phyloP scores from a whole-genome alignment of 2,888 invertebrate species.

The Hypena proboscidalis region DNA sequence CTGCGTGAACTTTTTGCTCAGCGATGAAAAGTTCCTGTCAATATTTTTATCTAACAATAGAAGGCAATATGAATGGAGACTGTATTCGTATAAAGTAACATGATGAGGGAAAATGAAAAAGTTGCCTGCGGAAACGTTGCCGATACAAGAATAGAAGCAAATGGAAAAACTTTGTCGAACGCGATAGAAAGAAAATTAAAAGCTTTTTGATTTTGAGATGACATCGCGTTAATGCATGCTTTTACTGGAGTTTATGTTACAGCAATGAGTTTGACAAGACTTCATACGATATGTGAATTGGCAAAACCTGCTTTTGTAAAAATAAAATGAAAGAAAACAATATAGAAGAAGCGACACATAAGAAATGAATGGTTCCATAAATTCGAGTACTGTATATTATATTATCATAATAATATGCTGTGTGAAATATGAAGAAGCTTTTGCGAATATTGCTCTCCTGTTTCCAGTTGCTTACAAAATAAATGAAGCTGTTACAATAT shows the following conservation, averaged over 20 bases:
- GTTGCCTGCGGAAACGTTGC: slow-evolving; percentile 60
- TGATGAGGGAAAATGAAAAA: slow-evolving; percentile 66
- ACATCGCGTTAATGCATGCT: slow-evolving; percentile 24
- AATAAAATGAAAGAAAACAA: slow-evolving; percentile 6
- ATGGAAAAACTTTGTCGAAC: slow-evolving; percentile 69
- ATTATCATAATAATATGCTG: slow-evolving; percentile 16
- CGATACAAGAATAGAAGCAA: slow-evolving; percentile 65
- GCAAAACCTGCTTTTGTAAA: slow-evolving; percentile 1
- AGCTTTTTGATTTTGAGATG: slow-evolving; percentile 54
- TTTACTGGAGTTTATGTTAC: slow-evolving; percentile 22
- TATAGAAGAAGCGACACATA: not conserved
- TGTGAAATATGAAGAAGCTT: slow-evolving; percentile 12
- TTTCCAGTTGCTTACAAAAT: slow-evolving; percentile 25
- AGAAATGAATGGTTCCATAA: slow-evolving; percentile 5
- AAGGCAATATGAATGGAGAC: slow-evolving; percentile 50
- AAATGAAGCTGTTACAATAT: slow-evolving; percentile 35
- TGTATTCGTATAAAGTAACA: slow-evolving; percentile 52
- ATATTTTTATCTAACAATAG: slow-evolving; percentile 61
- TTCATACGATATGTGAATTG: slow-evolving; percentile 2
- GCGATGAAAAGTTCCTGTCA: slow-evolving; percentile 53
- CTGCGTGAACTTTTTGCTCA: slow-evolving; percentile 45
- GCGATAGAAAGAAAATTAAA: slow-evolving; percentile 60
- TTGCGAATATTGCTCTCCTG: slow-evolving; percentile 27
- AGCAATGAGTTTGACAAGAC: slow-evolving; percentile 14
- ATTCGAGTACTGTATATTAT: slow-evolving; percentile 8